phyloP scores from a whole-genome alignment of 2,888 invertebrate genomes.

The Tolmerus cingulatus region DNA sequence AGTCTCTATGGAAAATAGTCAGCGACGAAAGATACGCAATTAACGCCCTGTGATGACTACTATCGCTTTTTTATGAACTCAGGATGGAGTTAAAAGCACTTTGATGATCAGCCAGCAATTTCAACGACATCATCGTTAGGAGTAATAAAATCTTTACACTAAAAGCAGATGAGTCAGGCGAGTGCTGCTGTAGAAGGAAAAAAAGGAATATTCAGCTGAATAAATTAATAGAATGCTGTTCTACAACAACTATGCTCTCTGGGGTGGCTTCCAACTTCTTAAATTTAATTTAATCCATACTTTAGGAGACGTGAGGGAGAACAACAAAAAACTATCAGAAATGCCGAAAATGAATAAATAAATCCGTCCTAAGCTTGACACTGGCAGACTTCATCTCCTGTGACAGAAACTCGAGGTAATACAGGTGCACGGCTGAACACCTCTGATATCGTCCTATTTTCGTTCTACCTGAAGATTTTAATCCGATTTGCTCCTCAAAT shows the following conservation, averaged over 20 bases:
- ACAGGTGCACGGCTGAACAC: background rate
- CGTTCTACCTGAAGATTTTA: conserved; percentile 46
- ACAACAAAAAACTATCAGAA: background rate
- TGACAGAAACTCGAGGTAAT: background rate
- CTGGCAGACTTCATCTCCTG: background rate
- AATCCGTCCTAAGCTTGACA: background rate
- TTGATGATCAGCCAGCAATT: background rate
- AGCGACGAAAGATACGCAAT: background rate
- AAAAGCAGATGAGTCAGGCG: background rate
- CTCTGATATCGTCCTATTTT: background rate
- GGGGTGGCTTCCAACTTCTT: background rate
- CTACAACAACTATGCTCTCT: background rate
- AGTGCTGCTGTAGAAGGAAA: background rate
- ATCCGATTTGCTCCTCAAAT: conserved; percentile 54
- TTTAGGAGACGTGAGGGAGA: background rate
- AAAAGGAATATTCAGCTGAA: background rate
- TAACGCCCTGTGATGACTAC: background rate
- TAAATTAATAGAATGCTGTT: background rate
- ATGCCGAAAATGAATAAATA: background rate
- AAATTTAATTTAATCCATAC: background rate
- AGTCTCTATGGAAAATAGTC: background rate
- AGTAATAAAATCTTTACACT: background rate
- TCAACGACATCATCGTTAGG: background rate
- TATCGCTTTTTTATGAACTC: background rate
- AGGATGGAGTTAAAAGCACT: background rate